These are phyloP conservation scores for Vulpes vulpes DNA, from an alignment of 2,113 vertebrate species.

Conservation along the genomic window DNA sequence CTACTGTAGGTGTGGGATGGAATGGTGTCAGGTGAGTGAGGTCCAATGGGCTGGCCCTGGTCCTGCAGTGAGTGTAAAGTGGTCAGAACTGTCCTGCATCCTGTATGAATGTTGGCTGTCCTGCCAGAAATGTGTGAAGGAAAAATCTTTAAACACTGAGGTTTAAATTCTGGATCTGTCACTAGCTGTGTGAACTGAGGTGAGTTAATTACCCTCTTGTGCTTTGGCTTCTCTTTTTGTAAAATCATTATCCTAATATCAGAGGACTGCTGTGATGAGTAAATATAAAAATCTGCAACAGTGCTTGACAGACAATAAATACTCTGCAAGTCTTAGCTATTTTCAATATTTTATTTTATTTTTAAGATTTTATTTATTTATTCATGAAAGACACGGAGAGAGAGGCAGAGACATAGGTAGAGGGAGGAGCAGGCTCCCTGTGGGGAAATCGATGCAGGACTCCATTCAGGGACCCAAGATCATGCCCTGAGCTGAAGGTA, in stretches of 20 bases:
- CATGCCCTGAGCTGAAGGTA: no score
- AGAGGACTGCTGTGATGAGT: background rate
- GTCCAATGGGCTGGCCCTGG: fast-evolving
- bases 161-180: background rate
- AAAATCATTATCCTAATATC: background rate
- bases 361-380: no score
- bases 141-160: background rate
- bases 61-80: background rate
- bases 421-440: no score
- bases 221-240: background rate
- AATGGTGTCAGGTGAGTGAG: background rate
- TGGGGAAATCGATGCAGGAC: no score
- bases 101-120: fast-evolving
- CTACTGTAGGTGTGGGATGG: background rate
- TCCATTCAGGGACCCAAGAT: no score
- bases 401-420: no score
- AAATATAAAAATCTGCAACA: background rate
- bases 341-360: background rate
- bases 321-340: fast-evolving
- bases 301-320: background rate
- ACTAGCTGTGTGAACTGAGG: background rate
- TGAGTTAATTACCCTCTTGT: fast-evolving
- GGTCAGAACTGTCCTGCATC: fast-evolving
- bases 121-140: background rate
- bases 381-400: no score